A percentile compares a stretch with the other conserved stretches of the same genome.
These are phyloP conservation scores for Embidobia sp. DNA, from an alignment of 2,888 invertebrate species.

Conservation along the genomic window DNA sequence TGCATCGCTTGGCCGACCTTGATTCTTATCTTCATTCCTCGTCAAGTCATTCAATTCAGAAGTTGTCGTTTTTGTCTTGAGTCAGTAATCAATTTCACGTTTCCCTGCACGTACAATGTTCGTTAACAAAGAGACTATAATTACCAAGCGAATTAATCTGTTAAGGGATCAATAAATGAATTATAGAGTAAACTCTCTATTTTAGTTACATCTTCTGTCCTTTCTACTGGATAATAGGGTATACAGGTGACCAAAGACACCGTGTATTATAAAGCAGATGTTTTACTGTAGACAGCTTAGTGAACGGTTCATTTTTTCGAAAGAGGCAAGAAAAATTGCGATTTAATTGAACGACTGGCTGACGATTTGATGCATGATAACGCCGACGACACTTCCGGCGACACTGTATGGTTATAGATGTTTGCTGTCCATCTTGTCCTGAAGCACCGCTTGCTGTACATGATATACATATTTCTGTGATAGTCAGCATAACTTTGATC, in stretches of 20 bases:
- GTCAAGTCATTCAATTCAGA: no score
- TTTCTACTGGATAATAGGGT: no score
- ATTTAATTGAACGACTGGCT: conserved; percentile 9
- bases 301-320: no score
- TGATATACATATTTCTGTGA: conserved; percentile 47
- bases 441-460: conserved; percentile 29
- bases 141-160: conserved; percentile 2
- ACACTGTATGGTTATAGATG: conserved; percentile 25
- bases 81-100: conserved; percentile 7
- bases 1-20: no score
- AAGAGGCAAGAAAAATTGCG: no score
- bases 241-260: no score
- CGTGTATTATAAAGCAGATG: no score
- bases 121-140: conserved; percentile 23
- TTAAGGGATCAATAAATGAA: conserved; percentile 2
- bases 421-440: conserved; percentile 39
- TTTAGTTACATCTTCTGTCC: no score
- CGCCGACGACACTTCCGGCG: conserved; percentile 11
- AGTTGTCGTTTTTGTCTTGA: conserved; percentile 6
- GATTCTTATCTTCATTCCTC: no score
- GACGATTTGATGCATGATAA: conserved; percentile 5
- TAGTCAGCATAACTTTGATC: conserved; percentile 55
- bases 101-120: conserved; percentile 4
- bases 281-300: no score
- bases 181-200: no score